These are phyloP conservation scores for Myopa testacea DNA, from an alignment of 2,888 invertebrate species.

Conservation along the genomic window DNA sequence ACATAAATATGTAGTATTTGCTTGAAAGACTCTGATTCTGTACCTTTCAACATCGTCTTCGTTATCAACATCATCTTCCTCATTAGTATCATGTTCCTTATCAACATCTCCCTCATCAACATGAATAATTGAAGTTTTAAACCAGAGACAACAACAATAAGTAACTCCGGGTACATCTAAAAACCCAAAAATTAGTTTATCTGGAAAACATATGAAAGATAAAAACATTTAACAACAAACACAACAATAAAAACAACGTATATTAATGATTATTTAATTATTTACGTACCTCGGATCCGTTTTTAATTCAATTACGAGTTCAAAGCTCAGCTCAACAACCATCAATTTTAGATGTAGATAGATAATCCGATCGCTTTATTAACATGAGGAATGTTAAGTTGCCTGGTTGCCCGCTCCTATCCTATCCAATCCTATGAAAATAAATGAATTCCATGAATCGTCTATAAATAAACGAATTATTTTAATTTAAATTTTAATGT, in stretches of 20 bases:
- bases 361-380: slow-evolving; percentile 24
- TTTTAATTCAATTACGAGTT: slow-evolving; percentile 28
- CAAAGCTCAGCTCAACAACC: slow-evolving; percentile 5
- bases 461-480: too few species aligned
- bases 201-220: not conserved
- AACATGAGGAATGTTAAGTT: slow-evolving; percentile 2
- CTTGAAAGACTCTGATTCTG: too few species aligned
- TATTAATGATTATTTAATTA: slow-evolving; percentile 23
- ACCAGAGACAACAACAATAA: not conserved
- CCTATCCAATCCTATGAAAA: not conserved
- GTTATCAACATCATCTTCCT: too few species aligned
- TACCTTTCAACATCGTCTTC: too few species aligned
- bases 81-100: too few species aligned
- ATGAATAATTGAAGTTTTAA: not conserved
- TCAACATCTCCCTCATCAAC: not conserved
- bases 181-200: not conserved
- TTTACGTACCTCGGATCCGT: not conserved
- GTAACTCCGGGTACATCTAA: not conserved
- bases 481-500: too few species aligned
- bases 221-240: not conserved
- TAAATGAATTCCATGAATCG: slow-evolving; percentile 19
- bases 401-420: not conserved
- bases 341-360: not conserved
- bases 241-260: slow-evolving; percentile 11
- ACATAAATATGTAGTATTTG: too few species aligned